Percentiles rank a stretch among this genome's conserved stretches.
Evolutionary conservation across 35 echinoderm and acorn worm genomes (phyloP).

Genomic region (Stichopus chloronotus): DNA sequence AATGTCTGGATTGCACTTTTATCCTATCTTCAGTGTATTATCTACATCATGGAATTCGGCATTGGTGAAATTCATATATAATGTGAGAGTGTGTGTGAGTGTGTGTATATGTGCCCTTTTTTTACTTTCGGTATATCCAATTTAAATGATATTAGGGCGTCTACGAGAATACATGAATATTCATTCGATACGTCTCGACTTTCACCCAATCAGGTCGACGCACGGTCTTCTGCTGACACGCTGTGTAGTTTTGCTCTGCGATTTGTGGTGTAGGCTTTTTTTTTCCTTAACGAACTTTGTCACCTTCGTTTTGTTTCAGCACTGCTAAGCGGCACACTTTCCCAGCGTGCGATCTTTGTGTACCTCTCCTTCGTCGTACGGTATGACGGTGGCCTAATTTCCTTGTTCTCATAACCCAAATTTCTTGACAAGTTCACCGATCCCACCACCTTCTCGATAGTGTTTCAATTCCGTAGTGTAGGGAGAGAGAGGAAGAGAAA

Average conservation of each 20-base stretch:
- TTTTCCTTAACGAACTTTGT: not conserved
- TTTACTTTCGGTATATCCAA: no score
- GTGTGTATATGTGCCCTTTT: no score
- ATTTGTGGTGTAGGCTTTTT: not conserved
- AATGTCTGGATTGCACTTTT: not conserved
- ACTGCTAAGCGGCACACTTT: slow-evolving; percentile 36
- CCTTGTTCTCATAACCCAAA: slow-evolving; percentile 51
- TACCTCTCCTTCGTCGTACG: not conserved
- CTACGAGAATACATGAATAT: not conserved
- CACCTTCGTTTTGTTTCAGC: slow-evolving; percentile 14
- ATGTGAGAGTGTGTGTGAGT: no score
- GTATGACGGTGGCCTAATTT: slow-evolving; percentile 32
- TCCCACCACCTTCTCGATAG: slow-evolving; percentile 28
- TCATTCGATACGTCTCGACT: not conserved
- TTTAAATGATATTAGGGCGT: no score
- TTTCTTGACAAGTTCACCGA: slow-evolving; percentile 44
- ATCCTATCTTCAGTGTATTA: no score
- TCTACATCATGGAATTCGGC: no score
- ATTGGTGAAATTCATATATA: no score
- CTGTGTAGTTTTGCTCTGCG: not conserved
- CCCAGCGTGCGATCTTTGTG: slow-evolving; percentile 20
- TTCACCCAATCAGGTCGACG: not conserved
- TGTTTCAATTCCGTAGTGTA: slow-evolving; percentile 27
- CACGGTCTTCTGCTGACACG: not conserved
- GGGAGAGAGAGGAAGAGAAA: not conserved